Base-by-base conservation (phyloP, 2,797 vertebrate species). In the Urosaurus nigricauda region DNA sequence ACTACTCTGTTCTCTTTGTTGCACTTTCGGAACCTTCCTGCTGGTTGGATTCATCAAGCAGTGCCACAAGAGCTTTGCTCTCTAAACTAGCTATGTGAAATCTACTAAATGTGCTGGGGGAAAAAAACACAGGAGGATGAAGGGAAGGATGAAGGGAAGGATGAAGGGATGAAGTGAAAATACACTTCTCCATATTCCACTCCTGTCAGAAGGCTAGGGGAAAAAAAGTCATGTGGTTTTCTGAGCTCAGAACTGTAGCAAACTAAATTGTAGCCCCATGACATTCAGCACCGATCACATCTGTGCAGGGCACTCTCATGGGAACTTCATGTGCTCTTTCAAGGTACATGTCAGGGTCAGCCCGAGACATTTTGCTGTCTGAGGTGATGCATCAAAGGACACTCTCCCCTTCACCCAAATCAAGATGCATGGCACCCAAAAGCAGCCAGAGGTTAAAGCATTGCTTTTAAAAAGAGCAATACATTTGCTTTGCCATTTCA, bases 51-150 rank as follows among this genome's bases (percentile, higher is more conserved):
- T 92, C 88, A 53, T 75, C 81, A 77, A 86, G 93, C 75, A 4
- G 0, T 0, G 68, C 93, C 84, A 94, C 14, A 14, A 87, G 83
- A 90, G 71, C 81, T 89, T 88, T 93, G 77, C 79, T 92, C 90
- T 92, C 88, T 82, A 89, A 89, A 78, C 79, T 79, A 4, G 0
- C 78, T 85, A 51, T 56, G 65, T 68, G 77, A 87, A 79, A 29
- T 71, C 86, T 84, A 32, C 79, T 6, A 73, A 37, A 7, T 19
- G 90, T 82, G 65, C 81, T 84, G 37, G 19, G 40, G 29, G 14
- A 17, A 8, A 91, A 81, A 74, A 88, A 87, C 47, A 51, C 47
- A 51, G 47, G 47, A 58, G 84, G 79, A 88, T 78, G 35, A 11
- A 87, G 85, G 92, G 85, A 71, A 58, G 84, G 79, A 88, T 78